Evolutionary conservation across 1,140 invertebrate species (phyloP).

Genomic region (Harpegnathos saltator): DNA sequence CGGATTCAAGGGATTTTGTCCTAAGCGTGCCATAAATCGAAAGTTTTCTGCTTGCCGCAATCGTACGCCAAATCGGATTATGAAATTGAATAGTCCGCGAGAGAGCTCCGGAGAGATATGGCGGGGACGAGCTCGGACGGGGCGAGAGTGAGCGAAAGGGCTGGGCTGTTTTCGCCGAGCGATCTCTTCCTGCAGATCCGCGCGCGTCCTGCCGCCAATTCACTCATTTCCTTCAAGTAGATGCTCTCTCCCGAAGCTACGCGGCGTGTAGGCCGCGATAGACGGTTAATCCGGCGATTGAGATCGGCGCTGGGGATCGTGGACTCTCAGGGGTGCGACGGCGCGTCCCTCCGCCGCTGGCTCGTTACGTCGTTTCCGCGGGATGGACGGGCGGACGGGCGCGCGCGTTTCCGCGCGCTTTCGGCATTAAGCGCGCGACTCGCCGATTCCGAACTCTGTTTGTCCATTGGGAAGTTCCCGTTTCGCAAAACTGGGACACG

Average conservation of each 20-base stretch:
- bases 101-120: conserved; percentile 10
- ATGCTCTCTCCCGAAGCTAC: conserved; percentile 10
- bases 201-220: neutral
- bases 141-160: neutral
- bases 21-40: conserved; percentile 74
- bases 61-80: conserved; percentile 76
- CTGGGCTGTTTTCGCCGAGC: neutral
- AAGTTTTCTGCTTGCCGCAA: conserved; percentile 75
- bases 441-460: conserved; percentile 27
- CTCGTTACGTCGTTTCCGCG: conserved; percentile 23
- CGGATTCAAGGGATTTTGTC: conserved; percentile 66
- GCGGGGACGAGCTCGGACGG: neutral
- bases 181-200: conserved; percentile 33
- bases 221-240: conserved; percentile 9
- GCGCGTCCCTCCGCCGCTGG: too few species aligned
- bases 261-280: neutral
- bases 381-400: too few species aligned
- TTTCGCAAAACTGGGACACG: conserved; percentile 31
- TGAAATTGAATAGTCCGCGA: conserved; percentile 76
- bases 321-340: too few species aligned
- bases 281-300: conserved; percentile 6
- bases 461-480: conserved; percentile 17
- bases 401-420: neutral
- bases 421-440: neutral
- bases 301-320: conserved; percentile 1